A percentile compares a stretch with the other conserved stretches of the same genome.
phyloP scores from a whole-genome alignment of 2,797 vertebrate species.

The Coregonus suidteri region DNA sequence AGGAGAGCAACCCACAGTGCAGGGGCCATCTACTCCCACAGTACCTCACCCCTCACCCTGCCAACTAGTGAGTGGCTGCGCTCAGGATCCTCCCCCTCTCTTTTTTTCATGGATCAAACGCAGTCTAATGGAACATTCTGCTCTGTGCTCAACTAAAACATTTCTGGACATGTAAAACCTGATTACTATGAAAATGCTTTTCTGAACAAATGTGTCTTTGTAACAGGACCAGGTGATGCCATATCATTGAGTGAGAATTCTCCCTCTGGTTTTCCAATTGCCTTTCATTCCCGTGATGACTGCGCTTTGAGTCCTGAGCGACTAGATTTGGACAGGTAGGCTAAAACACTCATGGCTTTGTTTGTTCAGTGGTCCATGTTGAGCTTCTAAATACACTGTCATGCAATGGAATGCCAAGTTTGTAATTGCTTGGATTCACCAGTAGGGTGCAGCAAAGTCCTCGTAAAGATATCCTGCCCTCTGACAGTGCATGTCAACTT shows the following conservation, averaged over 20 bases:
- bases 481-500: not conserved
- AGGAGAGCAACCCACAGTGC: conserved; percentile 60
- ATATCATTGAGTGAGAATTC: conserved; percentile 31
- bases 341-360: conserved; percentile 6
- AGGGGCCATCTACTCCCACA: conserved; percentile 24
- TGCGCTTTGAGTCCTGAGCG: conserved; percentile 79
- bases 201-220: not conserved
- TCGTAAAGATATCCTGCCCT: conserved; percentile 18
- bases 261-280: conserved; percentile 70
- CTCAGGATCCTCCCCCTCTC: not conserved
- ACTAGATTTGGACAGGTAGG: conserved; percentile 88
- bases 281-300: conserved; percentile 74
- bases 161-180: not conserved
- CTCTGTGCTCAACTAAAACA: not conserved
- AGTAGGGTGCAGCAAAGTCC: conserved; percentile 71
- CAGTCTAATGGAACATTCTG: not conserved
- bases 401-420: not conserved
- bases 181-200: not conserved
- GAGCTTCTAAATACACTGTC: not conserved
- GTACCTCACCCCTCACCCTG: conserved; percentile 36
- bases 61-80: conserved; percentile 49
- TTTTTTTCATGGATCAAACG: not conserved
- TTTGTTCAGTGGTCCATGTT: not conserved
- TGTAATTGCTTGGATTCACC: conserved; percentile 44
- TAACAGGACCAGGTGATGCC: conserved; percentile 33